A percentile compares a stretch with the other conserved stretches of the same genome.
Conservation (phyloP, 2,113 vertebrate species). For the Campylorhamphus procurvoides region DNA sequence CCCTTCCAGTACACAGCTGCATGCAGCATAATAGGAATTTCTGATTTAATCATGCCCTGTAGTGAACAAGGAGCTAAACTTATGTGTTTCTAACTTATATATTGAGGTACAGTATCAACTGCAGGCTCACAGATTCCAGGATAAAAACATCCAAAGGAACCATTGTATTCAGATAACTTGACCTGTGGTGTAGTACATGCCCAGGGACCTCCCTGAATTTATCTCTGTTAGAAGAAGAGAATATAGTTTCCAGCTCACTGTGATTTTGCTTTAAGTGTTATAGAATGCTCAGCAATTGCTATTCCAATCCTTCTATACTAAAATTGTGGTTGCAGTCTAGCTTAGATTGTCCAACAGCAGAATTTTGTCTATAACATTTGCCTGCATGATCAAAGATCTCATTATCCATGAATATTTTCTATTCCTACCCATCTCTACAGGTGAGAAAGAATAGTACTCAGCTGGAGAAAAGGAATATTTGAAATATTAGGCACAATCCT, state of each 20-base stretch:
- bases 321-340: not conserved
- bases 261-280: not conserved
- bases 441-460: not conserved
- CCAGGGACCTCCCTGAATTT: not conserved
- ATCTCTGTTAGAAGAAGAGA: not conserved
- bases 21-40: not conserved
- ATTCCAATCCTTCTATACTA: not conserved
- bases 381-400: not conserved
- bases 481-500: not conserved
- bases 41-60: not conserved
- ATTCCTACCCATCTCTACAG: not conserved
- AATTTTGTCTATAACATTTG: not conserved
- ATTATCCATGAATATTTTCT: not conserved
- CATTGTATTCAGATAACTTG: not conserved
- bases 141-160: not conserved
- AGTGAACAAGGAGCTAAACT: not conserved
- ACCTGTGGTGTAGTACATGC: not conserved
- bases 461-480: not conserved
- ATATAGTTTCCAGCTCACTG: not conserved
- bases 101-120: not conserved
- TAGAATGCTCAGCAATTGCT: not conserved
- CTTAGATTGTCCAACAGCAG: not conserved
- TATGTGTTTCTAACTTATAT: not conserved
- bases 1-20: not conserved
- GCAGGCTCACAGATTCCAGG: not conserved